Evolutionary conservation across 2,113 vertebrate species (phyloP), one percentile per base, ranked within the genome.

Genomic region (Gadus chalcogrammus): DNA sequence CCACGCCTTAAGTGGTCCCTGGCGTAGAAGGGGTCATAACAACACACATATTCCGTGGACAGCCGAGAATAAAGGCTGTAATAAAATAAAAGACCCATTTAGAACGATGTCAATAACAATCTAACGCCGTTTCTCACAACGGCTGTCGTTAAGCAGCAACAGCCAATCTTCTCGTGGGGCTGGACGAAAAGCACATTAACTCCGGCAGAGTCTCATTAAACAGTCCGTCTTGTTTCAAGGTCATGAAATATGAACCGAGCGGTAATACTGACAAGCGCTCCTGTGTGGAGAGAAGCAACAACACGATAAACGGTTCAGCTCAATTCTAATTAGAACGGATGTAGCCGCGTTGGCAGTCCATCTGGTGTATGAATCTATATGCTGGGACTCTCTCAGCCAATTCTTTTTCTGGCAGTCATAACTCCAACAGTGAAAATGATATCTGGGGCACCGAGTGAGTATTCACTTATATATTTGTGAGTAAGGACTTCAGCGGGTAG

Each of bases 31-130:
- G 58, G 66, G 17, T 68, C 28, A 67, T 64, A 28, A 55, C 48
- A 31, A 42, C 66, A 70, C n/a, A n/a, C 31, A 62, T 76, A 76
- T 35, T 68, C 18, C 1, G 24, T 13, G 31, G 73, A 55, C 67
- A 73, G 48, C 59, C 38, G n/a, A 63, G 55, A 16, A 16, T 6
- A 63, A 72, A 64, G 48, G 15, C 38, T 13, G 48, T 68, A 61
- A 52, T 24, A 75, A 81, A 66, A 35, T 67, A 69, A 35, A 35
- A 73, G 62, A 0, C 38, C n/a, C 16, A 17, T 13, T 16, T 16
- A 48, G 55, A 1, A 13, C n/a, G 55, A 17, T 48, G 42, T 12
- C 42, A 13, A 48, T 48, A 58, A 58, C 55, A 58, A 58, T 13
- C 6, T 2, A 17, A n/a, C 16, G n/a, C 3, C 15, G 55, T 58